Base-by-base conservation (phyloP, 2,888 invertebrate species). In the Tortricodes alternella region DNA sequence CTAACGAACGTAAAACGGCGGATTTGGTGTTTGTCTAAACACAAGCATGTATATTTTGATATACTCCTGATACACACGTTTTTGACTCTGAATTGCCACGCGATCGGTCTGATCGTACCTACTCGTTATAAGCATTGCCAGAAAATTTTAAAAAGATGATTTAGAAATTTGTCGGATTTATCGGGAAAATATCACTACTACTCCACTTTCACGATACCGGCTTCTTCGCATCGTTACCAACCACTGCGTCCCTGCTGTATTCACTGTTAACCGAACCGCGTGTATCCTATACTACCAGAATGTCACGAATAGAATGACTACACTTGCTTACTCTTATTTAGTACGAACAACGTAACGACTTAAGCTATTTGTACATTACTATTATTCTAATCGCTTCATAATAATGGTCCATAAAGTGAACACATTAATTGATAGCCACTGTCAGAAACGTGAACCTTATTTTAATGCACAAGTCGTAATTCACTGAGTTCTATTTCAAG, bases 1-100 rank as follows among this genome's bases (percentile, higher is more conserved):
- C 62, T 57, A 63, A 70, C 64, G 65, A 62, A 64, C 63, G 66
- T 67, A 68, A 68, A 63, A 53, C 49, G 62, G 59, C n/a, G n/a
- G n/a, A n/a, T n/a, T n/a, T n/a, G n/a, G n/a, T n/a, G n/a, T n/a
- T n/a, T n/a, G n/a, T n/a, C n/a, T n/a, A n/a, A n/a, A n/a, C n/a
- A n/a, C n/a, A n/a, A n/a, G n/a, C n/a, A n/a, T n/a, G n/a, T n/a
- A n/a, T n/a, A n/a, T n/a, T n/a, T n/a, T n/a, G n/a, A n/a, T n/a
- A n/a, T n/a, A n/a, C n/a, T n/a, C n/a, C n/a, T n/a, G n/a, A n/a
- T n/a, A n/a, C n/a, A n/a, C 7, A 24, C 35, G 15, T 9, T 35
- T 58, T 39, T 38, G 35, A 16, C 41, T 46, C 51, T 57, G 43
- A 49, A 46, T 44, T 50, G 38, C 41, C 9, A 13, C 35, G 16